Evolutionary conservation across 1,140 invertebrate genomes (phyloP).

Genomic region (Drosophila santomea): DNA sequence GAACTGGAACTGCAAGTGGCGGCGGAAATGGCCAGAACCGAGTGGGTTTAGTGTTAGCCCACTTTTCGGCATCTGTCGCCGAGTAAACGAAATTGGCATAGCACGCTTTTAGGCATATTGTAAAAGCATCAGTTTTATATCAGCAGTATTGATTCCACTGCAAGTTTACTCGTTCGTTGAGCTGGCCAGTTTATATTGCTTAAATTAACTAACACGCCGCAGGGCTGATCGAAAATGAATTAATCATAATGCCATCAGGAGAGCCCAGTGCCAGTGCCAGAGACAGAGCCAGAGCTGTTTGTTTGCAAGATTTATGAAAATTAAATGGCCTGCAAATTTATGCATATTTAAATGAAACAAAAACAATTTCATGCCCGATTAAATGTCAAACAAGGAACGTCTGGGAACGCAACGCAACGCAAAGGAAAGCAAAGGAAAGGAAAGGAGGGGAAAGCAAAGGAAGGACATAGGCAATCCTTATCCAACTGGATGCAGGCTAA

Average conservation of each 20-base stretch:
- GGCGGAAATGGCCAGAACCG: conserved; percentile 14
- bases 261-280: not conserved
- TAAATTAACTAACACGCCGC: conserved; percentile 17
- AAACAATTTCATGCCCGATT: conserved; percentile 53
- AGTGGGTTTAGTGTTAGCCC: not conserved
- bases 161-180: not conserved
- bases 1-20: not conserved
- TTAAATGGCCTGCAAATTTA: conserved; percentile 63
- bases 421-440: no score
- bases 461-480: conserved; percentile 21
- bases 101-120: conserved; percentile 34
- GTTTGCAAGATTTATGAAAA: conserved; percentile 48
- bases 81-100: not conserved
- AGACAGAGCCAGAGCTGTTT: conserved; percentile 8
- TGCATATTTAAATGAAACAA: conserved; percentile 74
- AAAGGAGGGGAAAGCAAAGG: no score
- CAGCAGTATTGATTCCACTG: conserved; percentile 10
- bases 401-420: not conserved
- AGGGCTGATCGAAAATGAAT: conserved; percentile 24
- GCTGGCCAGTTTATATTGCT: conserved; percentile 1
- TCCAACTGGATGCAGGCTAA: conserved; percentile 32
- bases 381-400: conserved; percentile 54
- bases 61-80: conserved; percentile 6
- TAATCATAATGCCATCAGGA: conserved; percentile 19
- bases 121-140: conserved; percentile 1